phyloP scores from a whole-genome alignment of 2,888 invertebrate species.

The Xestia rhomboidea region DNA sequence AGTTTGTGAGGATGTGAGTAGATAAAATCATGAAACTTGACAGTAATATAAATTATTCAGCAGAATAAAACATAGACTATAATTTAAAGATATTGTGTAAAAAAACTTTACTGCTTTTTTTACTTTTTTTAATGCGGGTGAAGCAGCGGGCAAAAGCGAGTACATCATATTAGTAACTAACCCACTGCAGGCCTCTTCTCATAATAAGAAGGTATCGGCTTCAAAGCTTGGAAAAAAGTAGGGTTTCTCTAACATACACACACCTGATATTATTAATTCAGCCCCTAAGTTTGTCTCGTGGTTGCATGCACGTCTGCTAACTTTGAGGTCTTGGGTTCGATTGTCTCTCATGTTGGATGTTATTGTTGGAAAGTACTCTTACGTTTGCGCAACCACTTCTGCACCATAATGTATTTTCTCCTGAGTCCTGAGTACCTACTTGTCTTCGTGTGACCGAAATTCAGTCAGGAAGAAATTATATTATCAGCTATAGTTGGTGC shows the following conservation, averaged over 20 bases:
- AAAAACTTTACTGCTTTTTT: neutral
- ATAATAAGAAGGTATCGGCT: neutral
- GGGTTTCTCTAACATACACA: neutral
- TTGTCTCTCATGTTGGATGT: neutral
- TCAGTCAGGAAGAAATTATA: neutral
- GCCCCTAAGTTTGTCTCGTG: neutral
- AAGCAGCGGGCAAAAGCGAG: neutral
- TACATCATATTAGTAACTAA: neutral
- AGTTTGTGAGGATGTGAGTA: neutral
- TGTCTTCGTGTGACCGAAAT: neutral
- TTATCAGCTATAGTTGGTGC: no score
- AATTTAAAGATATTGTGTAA: neutral
- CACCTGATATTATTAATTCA: neutral
- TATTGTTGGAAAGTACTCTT: neutral
- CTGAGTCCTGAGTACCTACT: no score
- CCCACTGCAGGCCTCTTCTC: neutral
- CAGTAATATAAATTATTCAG: neutral
- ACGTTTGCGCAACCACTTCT: neutral
- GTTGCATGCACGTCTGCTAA: neutral
- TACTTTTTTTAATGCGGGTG: no score
- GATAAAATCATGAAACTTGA: neutral
- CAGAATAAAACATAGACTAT: neutral
- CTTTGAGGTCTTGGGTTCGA: neutral
- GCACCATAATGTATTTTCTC: no score
- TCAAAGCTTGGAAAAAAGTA: neutral